Evolutionary conservation across 2,113 vertebrate genomes (phyloP).

Genomic region (Ellobius talpinus): DNA sequence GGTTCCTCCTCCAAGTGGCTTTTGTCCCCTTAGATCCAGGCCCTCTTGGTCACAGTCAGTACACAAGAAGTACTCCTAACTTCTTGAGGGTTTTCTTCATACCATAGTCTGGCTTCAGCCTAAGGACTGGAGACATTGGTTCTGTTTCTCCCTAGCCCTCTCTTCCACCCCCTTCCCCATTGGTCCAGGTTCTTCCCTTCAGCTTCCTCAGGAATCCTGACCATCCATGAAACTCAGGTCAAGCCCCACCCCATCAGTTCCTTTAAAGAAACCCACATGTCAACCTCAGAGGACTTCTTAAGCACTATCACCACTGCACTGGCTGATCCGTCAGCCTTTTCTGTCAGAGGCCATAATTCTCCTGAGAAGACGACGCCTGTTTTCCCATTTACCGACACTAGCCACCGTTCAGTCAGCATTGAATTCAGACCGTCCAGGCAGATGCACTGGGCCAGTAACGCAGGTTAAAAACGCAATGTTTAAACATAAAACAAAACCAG

Average conservation of each 20-base stretch:
- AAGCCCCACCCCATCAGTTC: not conserved
- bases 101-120: not conserved
- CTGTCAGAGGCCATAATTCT: not conserved
- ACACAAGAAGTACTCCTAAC: not conserved
- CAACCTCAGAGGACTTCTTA: not conserved
- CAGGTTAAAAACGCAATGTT: not conserved
- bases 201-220: not conserved
- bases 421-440: not conserved
- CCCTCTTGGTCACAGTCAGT: not conserved
- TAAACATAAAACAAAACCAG: too few species aligned
- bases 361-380: not conserved
- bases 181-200: not conserved
- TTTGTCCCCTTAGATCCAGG: not conserved
- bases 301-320: not conserved
- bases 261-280: not conserved
- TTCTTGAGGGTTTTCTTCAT: not conserved
- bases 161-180: not conserved
- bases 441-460: not conserved
- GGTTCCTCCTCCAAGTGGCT: not conserved
- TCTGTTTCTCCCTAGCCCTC: not conserved
- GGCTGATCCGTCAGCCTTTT: not conserved
- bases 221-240: not conserved
- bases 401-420: constrained; percentile 6
- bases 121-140: not conserved
- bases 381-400: not conserved